Evolutionary conservation across 2,797 vertebrate species (phyloP).

Genomic region (Sebastes iracundus): DNA sequence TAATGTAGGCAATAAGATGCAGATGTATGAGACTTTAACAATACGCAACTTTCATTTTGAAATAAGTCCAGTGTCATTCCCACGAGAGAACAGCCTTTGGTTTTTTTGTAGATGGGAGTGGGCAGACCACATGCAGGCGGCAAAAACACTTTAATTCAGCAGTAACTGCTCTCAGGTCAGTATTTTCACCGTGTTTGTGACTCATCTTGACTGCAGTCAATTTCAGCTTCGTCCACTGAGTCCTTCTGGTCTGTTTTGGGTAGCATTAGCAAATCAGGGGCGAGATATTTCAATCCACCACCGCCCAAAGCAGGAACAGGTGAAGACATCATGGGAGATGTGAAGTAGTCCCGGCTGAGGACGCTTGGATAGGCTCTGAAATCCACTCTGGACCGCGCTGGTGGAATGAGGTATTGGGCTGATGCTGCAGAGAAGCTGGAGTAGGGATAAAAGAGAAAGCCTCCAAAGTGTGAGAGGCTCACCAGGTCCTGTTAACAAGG

Average conservation of each 20-base stretch:
- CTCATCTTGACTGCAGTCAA: neutral
- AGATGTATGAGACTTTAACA: neutral
- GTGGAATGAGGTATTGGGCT: slow-evolving; percentile 70
- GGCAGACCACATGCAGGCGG: slow-evolving; percentile 11
- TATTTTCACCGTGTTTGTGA: neutral
- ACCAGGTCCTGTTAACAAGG: slow-evolving; percentile 83
- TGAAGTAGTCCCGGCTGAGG: slow-evolving; percentile 77
- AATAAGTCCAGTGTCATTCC: neutral
- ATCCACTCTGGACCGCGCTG: slow-evolving; percentile 79
- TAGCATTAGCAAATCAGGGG: slow-evolving; percentile 70
- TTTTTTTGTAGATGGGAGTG: neutral
- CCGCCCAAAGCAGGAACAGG: slow-evolving; percentile 26
- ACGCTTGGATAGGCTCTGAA: slow-evolving; percentile 85
- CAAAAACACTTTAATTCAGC: neutral
- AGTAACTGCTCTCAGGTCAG: neutral
- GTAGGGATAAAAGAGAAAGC: slow-evolving; percentile 89
- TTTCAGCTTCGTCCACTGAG: slow-evolving; percentile 48
- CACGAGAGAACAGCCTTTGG: neutral
- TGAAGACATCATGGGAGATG: slow-evolving; percentile 63
- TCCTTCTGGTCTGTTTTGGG: slow-evolving; percentile 78
- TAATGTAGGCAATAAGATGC: neutral
- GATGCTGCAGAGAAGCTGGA: slow-evolving; percentile 81
- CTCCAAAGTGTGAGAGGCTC: slow-evolving; percentile 86
- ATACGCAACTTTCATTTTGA: neutral
- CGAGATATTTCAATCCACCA: slow-evolving; percentile 65